Conservation (phyloP, 2,797 vertebrate genomes). For the Pygocentrus nattereri region DNA sequence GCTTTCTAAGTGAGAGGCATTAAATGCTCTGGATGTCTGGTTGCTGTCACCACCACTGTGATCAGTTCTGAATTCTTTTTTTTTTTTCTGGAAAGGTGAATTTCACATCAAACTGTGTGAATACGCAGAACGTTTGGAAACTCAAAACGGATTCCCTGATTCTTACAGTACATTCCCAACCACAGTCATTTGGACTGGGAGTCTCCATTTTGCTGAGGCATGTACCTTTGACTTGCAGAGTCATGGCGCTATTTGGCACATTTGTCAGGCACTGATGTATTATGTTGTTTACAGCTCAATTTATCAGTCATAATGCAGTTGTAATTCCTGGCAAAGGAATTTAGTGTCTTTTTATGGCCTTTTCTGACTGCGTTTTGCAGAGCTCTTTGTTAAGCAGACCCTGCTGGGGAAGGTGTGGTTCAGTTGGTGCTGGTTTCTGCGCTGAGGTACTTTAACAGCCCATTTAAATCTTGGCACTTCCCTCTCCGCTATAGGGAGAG, state of each 20-base stretch:
- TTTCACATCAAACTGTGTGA: too few relatives aligned
- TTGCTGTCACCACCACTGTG: too few relatives aligned
- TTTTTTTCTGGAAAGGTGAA: too few relatives aligned
- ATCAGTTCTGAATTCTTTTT: too few relatives aligned
- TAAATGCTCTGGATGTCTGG: too few relatives aligned
- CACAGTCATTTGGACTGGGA: not conserved
- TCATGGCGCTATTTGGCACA: not conserved
- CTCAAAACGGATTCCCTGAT: not conserved
- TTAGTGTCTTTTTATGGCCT: constrained; percentile 5
- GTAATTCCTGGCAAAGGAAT: constrained; percentile 15
- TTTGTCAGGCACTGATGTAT: constrained; percentile 2
- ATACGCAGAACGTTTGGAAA: too few relatives aligned
- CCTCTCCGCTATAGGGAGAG: not conserved
- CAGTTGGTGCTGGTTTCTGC: not conserved
- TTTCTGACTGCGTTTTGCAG: constrained; percentile 4
- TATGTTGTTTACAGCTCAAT: constrained; percentile 9
- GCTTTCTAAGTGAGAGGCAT: too few relatives aligned
- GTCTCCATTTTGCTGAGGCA: not conserved
- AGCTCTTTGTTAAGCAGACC: constrained; percentile 2
- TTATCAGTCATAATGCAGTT: constrained; percentile 20
- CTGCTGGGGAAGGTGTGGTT: not conserved
- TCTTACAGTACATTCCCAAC: not conserved
- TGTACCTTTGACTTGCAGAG: not conserved
- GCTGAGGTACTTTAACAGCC: not conserved
- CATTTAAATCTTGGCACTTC: not conserved